phyloP scores from a whole-genome alignment of 1,140 invertebrate genomes.

The Bombus superbus region DNA sequence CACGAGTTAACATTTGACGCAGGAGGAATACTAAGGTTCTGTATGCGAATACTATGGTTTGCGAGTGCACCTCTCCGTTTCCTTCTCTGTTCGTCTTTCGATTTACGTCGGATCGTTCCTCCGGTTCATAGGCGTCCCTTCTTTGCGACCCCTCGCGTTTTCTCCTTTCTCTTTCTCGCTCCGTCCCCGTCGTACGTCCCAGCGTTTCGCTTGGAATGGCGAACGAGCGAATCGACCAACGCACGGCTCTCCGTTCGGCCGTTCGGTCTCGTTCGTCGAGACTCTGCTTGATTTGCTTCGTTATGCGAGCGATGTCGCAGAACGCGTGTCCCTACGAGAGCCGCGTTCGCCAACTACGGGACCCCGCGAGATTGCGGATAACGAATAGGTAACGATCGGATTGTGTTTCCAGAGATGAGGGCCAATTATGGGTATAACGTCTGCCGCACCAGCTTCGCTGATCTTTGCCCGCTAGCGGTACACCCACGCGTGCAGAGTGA shows the following conservation, averaged over 20 bases:
- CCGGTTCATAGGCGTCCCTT: too few relatives aligned
- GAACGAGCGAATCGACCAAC: neutral
- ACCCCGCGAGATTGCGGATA: conserved; percentile 71
- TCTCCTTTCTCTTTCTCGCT: conserved; percentile 28
- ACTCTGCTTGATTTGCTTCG: conserved; percentile 72
- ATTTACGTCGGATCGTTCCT: too few relatives aligned
- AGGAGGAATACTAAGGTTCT: conserved; percentile 71
- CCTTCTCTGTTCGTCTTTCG: neutral
- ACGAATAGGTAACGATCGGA: conserved; percentile 77
- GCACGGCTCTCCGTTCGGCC: too few relatives aligned
- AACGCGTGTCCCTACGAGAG: conserved; percentile 59
- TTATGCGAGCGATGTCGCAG: conserved; percentile 70
- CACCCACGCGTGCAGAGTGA: conserved; percentile 59
- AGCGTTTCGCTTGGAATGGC: conserved; percentile 52
- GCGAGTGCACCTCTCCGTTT: conserved; percentile 31
- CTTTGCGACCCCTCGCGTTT: neutral
- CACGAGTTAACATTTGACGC: conserved; percentile 73
- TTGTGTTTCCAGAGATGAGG: conserved; percentile 72
- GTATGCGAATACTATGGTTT: conserved; percentile 69
- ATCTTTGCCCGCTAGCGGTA: conserved; percentile 65
- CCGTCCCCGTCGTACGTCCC: conserved; percentile 28
- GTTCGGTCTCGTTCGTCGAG: neutral
- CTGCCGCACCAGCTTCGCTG: conserved; percentile 62
- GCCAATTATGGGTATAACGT: conserved; percentile 73
- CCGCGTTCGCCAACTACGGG: conserved; percentile 62